Conservation (phyloP, 1,140 invertebrate genomes). For the Papilio xuthus region DNA sequence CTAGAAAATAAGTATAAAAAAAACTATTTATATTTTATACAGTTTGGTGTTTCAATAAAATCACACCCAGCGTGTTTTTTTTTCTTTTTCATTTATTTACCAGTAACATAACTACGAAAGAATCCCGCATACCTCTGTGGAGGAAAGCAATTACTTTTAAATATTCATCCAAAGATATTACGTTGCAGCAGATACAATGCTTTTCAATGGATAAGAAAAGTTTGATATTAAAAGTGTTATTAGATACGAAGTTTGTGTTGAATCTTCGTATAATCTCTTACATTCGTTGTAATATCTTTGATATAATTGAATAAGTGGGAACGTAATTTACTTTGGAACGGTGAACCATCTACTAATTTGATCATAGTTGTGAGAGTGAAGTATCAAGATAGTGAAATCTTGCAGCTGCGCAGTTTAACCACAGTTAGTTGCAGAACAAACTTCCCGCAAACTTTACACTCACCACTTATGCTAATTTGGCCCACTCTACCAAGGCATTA, state of each 20-base stretch:
- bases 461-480: background rate
- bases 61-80: background rate
- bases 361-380: background rate
- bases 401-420: background rate
- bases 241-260: background rate
- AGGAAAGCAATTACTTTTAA: conserved; percentile 2
- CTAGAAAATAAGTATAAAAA: no score
- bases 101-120: background rate
- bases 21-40: background rate
- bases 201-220: background rate
- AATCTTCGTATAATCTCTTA: no score
- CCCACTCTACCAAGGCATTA: background rate
- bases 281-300: no score
- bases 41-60: background rate
- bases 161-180: conserved; percentile 15
- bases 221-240: conserved; percentile 1
- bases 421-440: background rate
- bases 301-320: background rate
- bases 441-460: background rate
- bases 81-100: conserved; percentile 17
- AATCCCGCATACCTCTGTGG: background rate
- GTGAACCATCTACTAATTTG: background rate
- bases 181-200: background rate
- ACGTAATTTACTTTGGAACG: background rate
- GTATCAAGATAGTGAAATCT: conserved; percentile 10